phyloP scores from a whole-genome alignment of 2,888 invertebrate species.

The Tetrapedia diversipes region DNA sequence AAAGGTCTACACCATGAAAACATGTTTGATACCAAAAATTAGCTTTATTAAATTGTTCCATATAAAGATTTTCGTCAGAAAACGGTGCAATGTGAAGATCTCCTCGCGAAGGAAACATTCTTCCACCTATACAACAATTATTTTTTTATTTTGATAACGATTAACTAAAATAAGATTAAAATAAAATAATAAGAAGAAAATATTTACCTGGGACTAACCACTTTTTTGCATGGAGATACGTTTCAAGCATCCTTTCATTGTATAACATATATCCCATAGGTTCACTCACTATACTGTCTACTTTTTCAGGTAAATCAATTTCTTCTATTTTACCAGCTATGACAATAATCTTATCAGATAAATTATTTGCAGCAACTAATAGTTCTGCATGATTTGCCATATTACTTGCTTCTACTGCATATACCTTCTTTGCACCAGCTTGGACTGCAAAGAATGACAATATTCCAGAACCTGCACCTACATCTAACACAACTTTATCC shows the following conservation, averaged over 20 bases:
- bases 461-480: constrained; percentile 99
- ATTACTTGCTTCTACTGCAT: constrained; percentile 99
- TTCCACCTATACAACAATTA: constrained; percentile 85
- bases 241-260: constrained; percentile 99
- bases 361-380: constrained; percentile 94
- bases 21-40: constrained; percentile 99
- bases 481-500: constrained; percentile 97
- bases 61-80: constrained; percentile 97
- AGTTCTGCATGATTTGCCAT: constrained; percentile 98
- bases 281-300: constrained; percentile 99
- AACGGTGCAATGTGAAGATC: constrained; percentile 99
- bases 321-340: constrained; percentile 99
- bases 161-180: background rate
- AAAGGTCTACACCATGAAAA: constrained; percentile 98
- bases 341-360: constrained; percentile 94
- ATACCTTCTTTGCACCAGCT: constrained; percentile 97
- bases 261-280: constrained; percentile 99
- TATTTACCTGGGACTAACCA: constrained; percentile 92
- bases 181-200: background rate
- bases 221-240: constrained; percentile 98
- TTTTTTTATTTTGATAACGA: constrained; percentile 1
- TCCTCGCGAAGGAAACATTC: constrained; percentile 98
- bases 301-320: constrained; percentile 96
- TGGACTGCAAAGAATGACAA: constrained; percentile 99
- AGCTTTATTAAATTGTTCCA: constrained; percentile 99